A percentile compares a stretch with the other conserved stretches of the same genome.
Conservation (phyloP, 2,888 invertebrate species). For the Yponomeuta sedellus region DNA sequence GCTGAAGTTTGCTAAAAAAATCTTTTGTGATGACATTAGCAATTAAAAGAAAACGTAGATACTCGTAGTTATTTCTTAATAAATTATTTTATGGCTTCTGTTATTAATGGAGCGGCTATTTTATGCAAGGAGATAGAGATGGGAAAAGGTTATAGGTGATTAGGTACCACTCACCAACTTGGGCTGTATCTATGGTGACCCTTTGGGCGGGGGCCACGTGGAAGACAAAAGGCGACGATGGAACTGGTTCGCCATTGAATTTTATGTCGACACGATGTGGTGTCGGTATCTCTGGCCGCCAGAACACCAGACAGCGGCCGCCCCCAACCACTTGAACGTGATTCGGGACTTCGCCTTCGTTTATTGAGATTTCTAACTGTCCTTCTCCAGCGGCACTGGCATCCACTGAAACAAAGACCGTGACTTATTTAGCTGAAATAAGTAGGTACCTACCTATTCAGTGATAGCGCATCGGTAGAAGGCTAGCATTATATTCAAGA, state of each 20-base stretch:
- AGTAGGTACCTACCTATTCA: conserved; percentile 2
- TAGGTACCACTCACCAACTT: conserved; percentile 52
- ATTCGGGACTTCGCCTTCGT: conserved; percentile 99
- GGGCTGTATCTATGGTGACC: conserved; percentile 64
- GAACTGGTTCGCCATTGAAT: conserved; percentile 95
- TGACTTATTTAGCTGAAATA: conserved; percentile 3
- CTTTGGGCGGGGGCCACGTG: conserved; percentile 74
- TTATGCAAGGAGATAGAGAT: background rate
- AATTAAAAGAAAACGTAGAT: background rate
- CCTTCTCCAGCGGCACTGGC: conserved; percentile 99
- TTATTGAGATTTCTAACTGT: conserved; percentile 98
- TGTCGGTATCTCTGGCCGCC: conserved; percentile 93
- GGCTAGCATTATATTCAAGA: too few relatives aligned
- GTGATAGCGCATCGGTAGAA: background rate
- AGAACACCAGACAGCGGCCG: conserved; percentile 94
- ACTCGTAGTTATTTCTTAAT: background rate
- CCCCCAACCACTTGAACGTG: conserved; percentile 97
- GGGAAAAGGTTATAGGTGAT: background rate
- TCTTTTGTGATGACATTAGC: background rate
- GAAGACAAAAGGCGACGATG: conserved; percentile 93
- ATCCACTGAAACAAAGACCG: conserved; percentile 84
- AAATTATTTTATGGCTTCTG: background rate
- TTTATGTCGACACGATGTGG: conserved; percentile 96
- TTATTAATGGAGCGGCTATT: background rate
- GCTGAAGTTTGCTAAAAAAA: too few relatives aligned